phyloP scores from a whole-genome alignment of 2,113 vertebrate species.

The Noturus placidus region DNA sequence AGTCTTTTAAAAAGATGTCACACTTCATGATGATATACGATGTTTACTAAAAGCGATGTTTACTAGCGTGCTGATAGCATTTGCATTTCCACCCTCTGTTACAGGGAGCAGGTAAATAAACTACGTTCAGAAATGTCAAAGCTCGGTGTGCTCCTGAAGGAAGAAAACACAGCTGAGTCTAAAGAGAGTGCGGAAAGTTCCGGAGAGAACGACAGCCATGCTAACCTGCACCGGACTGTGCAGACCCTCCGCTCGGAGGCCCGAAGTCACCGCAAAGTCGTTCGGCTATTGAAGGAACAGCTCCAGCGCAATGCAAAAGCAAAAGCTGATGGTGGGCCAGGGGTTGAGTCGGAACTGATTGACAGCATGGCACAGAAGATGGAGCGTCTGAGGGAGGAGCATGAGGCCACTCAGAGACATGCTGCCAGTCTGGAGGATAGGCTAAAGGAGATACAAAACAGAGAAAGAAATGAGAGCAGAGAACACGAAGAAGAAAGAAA shows the following conservation, averaged over 20 bases:
- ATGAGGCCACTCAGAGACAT: constrained; percentile 67
- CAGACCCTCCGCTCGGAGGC: constrained; percentile 71
- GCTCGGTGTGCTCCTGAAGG: constrained; percentile 71
- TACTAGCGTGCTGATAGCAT: not conserved
- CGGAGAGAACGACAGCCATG: constrained; percentile 70
- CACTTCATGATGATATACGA: not conserved
- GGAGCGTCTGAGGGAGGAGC: constrained; percentile 59
- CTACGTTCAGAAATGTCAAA: constrained; percentile 63
- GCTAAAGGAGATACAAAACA: constrained; percentile 23
- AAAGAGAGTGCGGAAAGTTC: constrained; percentile 74
- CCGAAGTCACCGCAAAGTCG: constrained; percentile 62
- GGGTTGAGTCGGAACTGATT: constrained; percentile 53
- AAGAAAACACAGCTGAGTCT: constrained; percentile 65
- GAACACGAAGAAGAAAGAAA: constrained; percentile 32
- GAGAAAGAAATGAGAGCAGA: constrained; percentile 13
- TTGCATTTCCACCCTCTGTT: constrained; percentile 1
- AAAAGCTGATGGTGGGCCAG: constrained; percentile 42
- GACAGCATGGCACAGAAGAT: constrained; percentile 56
- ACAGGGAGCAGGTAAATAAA: constrained; percentile 64
- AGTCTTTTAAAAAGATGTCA: not conserved
- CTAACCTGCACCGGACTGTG: constrained; percentile 69
- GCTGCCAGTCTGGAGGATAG: constrained; percentile 55
- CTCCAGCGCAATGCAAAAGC: constrained; percentile 57
- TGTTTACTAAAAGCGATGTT: not conserved
- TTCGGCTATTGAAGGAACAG: constrained; percentile 66